Evolutionary conservation across 2,797 vertebrate genomes (phyloP), one percentile per base, ranked within the genome.

Genomic region (Sparidentex hasta): DNA sequence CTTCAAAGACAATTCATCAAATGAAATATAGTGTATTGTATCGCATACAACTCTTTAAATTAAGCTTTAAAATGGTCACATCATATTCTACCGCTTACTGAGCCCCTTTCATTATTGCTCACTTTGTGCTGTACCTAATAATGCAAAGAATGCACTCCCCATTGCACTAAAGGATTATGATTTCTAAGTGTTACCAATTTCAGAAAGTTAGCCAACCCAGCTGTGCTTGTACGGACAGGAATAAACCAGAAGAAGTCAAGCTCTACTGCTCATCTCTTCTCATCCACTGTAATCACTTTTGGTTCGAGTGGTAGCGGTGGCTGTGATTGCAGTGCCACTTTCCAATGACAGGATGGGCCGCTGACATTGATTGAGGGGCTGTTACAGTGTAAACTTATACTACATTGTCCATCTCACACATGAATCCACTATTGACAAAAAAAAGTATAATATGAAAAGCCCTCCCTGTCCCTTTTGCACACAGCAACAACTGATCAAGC

Each of bases 321-420:
- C 47, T 17, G 71, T 81, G 76, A 82, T 78, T 83, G 67, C 70
- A 65, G 51, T 77, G 74, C 71, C 76, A 71, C 82, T 82, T 66
- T 79, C 71, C 58, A 33, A 62, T 76, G 80, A 83, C 86, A 85
- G 69, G 38, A 78, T 85, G 79, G 38, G 51, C n/a, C 21, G 3
- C 13, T 63, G 86, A 65, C 77, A 83, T 83, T 88, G 90, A 89
- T 79, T 71, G 81, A 90, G 65, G 64, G 59, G 76, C 44, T 20
- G 54, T 66, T 79, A 72, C 70, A 56, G 59, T 47, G 78, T 68
- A 82, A 82, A 81, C 59, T 20, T 75, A 66, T 84, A 74, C 78
- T 43, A 18, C 50, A 61, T 84, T 69, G 55, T 67, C 69, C 21
- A 74, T 48, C 65, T 65, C 52, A 25, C 50, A 79, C n/a, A 62